Base-by-base conservation (phyloP, 1,140 invertebrate species). In the Limonius californicus region DNA sequence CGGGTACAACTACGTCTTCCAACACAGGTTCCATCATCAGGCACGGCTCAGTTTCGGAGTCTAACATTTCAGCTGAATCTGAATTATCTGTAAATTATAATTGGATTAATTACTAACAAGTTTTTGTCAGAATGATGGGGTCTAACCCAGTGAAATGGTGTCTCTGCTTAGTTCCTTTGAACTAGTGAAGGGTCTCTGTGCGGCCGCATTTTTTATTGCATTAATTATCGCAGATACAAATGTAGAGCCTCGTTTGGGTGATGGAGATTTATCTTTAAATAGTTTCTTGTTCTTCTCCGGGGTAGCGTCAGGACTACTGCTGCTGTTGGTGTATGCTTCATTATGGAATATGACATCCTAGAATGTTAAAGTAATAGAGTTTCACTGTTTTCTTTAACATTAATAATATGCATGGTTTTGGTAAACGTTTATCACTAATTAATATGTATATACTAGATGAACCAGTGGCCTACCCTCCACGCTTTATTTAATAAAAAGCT, bases 1-100 rank as follows among this genome's bases (percentile, higher is more conserved):
- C 85, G 1, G 80, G 82, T 35, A 85, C 74, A 1, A 83, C 75
- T 20, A 87, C 85, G 71, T 87, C 85, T 72, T 87, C 85, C 27
- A 87, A 60, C 6, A 87, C 85, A 64, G 84, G 85, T 70, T 89
- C 88, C 81, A 89, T 89, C 82, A 89, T 89, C 18, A 90, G 76
- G 67, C 86, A 89, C 4, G 88, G 88, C 70, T 90, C 88, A 0
- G 88, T 89, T 78, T 89, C 88, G 1, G 87, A 89, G 74, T 89
- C 87, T 9, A 89, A 77, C 70, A 89, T 78, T 66, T 88, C 87
- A 1, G 85, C 84, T 39, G 87, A 88, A 69, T 85, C 79, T 12
- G 70, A 72, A 62, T 69, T 73, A 57, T 62, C 61, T 61, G 23
- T 14, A 55, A 55, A 43, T n/a, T n/a, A 42, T 12, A 58, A 20